Evolutionary conservation across 1,140 invertebrate genomes (phyloP).

Genomic region (Chionoecetes opilio): DNA sequence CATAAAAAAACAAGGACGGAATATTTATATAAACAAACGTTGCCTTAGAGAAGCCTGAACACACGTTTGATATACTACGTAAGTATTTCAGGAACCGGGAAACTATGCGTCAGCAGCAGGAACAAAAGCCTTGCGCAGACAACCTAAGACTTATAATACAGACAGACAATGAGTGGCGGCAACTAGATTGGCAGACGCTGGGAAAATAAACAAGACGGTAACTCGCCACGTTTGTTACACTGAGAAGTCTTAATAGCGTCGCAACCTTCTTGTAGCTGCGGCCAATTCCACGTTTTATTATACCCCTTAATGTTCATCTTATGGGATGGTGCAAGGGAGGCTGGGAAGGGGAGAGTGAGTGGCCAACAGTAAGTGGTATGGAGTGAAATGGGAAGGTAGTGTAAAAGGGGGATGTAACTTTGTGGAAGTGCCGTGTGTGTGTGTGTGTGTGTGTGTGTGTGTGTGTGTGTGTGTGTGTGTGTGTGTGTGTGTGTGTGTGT

Average conservation of each 20-base stretch:
- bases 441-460: background rate
- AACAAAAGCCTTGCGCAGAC: no score
- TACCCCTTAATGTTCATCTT: background rate
- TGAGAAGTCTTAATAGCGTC: background rate
- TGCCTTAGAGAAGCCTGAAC: no score
- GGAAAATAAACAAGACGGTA: background rate
- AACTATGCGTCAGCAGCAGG: no score
- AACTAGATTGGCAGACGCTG: background rate
- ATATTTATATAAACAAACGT: no score
- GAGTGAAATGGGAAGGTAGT: background rate
- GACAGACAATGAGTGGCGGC: no score
- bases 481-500: background rate
- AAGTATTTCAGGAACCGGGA: no score
- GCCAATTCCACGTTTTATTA: conserved; percentile 1
- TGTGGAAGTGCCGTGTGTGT: no score
- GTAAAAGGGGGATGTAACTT: no score
- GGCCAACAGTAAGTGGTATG: background rate
- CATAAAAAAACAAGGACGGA: no score
- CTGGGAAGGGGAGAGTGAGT: background rate
- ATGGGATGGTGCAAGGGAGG: background rate
- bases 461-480: background rate
- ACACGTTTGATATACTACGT: no score
- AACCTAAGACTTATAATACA: no score
- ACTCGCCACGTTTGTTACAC: background rate
- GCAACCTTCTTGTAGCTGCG: background rate